Base-by-base conservation (phyloP, 64 coral and sea anemone species). In the Orbicella faveolata region DNA sequence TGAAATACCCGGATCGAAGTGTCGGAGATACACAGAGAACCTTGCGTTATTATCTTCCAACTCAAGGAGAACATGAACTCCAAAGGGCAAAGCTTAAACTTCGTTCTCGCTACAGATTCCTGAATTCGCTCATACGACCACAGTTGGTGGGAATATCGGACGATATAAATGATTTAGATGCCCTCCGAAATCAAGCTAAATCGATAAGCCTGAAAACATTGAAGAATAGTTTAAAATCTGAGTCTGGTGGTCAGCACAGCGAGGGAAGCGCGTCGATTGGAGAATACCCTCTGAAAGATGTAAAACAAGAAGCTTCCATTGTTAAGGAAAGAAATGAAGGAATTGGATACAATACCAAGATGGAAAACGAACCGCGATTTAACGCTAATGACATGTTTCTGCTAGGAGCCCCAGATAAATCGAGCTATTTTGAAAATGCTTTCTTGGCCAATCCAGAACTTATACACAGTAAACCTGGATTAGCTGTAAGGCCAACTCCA, bases 101-200 rank as follows among this genome's bases (percentile, higher is more conserved):
- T 12, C 36, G 20, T 1, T 73, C 63, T 85, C 82, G 82, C 13
- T 85, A 26, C 30, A 85, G 41, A 30, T 85, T 44, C 36, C 8
- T 85, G 18, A 85, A 73, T 13, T 85, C 82, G 36, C 82, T 85
- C 19, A 52, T 85, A 12, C 30, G 20, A 16, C 82, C 82, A 34
- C 82, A 85, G 65, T n/a, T 85, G 5, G 64, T 36, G 9, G 66
- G 63, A 52, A 85, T 85, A 72, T 68, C 13, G 36, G 82, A 37
- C 10, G 82, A 85, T 72, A 6, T 85, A 8, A 72, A 85, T 72
- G 63, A 16, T 72, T 72, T 85, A 20, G 82, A 85, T 0, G 65
- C 63, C 15, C 64, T 9, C 4, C 82, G 65, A 9, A 25, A 73
- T 85, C 39, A n/a, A 53, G 7, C 20, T 1, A 85, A 85, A 33